Evolutionary conservation across 1,140 invertebrate genomes (phyloP), one percentile per base, ranked within the genome.

Genomic region (Euglossa dilemma): DNA sequence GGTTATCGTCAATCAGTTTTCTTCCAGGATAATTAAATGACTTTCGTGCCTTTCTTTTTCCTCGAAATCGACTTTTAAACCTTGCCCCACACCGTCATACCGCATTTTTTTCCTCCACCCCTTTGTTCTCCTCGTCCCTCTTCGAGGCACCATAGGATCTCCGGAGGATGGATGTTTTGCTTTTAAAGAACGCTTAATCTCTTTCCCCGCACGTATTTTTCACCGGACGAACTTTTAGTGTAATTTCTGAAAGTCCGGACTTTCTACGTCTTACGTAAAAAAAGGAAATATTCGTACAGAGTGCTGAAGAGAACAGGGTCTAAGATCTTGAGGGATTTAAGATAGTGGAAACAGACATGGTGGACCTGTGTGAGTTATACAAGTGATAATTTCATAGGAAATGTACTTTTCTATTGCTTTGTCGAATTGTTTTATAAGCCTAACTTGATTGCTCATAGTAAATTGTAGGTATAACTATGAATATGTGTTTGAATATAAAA

Each of bases 1-100:
- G 73, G 73, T 83, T 83, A 77, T 83, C 80, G 80, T 77, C 63
- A 83, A 83, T 83, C 74, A 70, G 64, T 77, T n/a, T 70, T 18
- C 43, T 20, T 25, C 20, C 71, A 12, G 52, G 63, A 28, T 77
- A 83, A 83, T 83, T 83, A 83, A 83, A 57, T 54, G 64, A 77
- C 43, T 77, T 66, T 47, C 56, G 66, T 81, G 23, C 18, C 18
- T 28, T 28, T 70, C 11, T 14, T 9, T 1, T 12, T 14, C 11
- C 8, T 25, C 20, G 59, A 20, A 45, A 73, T 73, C 43, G 56
- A 8, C 23, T 47, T 23, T 59, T n/a, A 36, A 63, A 12, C 25
- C n/a, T 3, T 25, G n/a, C 47, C 47, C 36, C 18, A 5, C 18
- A 0, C 36, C 23, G 1, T 36, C 18, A 6, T 12, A 23, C 43